Percentiles rank a stretch among this genome's conserved stretches.
Conservation (phyloP, 2,888 invertebrate genomes). For the Melanostoma scalare region DNA sequence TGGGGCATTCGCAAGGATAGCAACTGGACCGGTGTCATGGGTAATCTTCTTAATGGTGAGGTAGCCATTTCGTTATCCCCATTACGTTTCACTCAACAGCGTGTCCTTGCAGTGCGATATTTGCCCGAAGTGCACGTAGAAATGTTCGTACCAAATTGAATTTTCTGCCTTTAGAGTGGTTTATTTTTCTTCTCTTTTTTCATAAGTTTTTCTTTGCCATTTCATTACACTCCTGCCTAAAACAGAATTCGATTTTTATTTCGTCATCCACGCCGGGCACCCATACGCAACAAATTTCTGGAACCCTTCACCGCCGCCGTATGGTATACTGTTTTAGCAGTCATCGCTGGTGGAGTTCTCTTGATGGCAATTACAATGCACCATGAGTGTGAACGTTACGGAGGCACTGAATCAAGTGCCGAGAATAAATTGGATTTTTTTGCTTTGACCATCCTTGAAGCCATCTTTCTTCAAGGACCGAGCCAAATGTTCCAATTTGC, state of each 20-base stretch:
- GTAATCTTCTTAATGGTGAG: slow-evolving; percentile 73
- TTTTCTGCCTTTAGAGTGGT: not conserved
- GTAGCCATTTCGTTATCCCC: slow-evolving; percentile 77
- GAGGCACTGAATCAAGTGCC: slow-evolving; percentile 13
- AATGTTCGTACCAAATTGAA: slow-evolving; percentile 75
- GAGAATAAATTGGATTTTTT: slow-evolving; percentile 76
- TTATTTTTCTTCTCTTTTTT: not conserved
- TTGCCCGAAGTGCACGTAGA: slow-evolving; percentile 77
- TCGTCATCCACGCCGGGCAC: slow-evolving; percentile 78
- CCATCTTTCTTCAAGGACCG: slow-evolving; percentile 79
- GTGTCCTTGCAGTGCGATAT: slow-evolving; percentile 74
- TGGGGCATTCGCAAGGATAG: slow-evolving; percentile 77
- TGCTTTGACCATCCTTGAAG: slow-evolving; percentile 78
- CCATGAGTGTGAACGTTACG: slow-evolving; percentile 73
- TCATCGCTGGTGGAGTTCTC: slow-evolving; percentile 74
- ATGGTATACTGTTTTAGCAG: slow-evolving; percentile 77
- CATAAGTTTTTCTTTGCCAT: slow-evolving; percentile 1
- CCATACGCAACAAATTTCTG: slow-evolving; percentile 79
- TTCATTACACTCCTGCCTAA: not conserved
- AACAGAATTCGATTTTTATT: slow-evolving; percentile 78
- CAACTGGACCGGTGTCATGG: slow-evolving; percentile 78
- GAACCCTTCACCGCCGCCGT: slow-evolving; percentile 77
- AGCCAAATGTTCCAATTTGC: slow-evolving; percentile 75
- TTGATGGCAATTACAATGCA: slow-evolving; percentile 76
- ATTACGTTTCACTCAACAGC: slow-evolving; percentile 75